Percentiles rank a stretch among this genome's conserved stretches.
Conservation (phyloP, 2,113 vertebrate species). For the Microtus ochrogaster region DNA sequence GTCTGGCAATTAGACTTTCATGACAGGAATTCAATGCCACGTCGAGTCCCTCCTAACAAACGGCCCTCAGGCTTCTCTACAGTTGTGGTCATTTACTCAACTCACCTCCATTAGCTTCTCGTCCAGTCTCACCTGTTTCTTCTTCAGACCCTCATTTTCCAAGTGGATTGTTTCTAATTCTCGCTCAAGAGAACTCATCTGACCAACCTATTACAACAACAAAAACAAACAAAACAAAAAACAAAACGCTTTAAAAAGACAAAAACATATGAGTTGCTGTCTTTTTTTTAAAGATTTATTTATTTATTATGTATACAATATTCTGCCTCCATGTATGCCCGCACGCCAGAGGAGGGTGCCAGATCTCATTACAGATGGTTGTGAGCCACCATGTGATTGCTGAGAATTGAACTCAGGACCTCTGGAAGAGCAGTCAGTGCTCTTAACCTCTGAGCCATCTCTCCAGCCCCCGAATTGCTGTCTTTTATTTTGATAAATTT, state of each 20-base stretch:
- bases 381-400: too few species aligned
- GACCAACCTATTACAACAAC: conserved; percentile 85
- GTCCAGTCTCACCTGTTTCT: conserved; percentile 90
- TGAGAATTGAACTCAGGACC: too few species aligned
- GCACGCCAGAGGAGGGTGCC: too few species aligned
- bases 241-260: conserved; percentile 37
- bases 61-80: conserved; percentile 35
- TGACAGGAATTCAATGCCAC: conserved; percentile 27
- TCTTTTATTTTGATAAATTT: conserved; percentile 41
- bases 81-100: conserved; percentile 4
- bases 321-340: too few species aligned
- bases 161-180: conserved; percentile 90
- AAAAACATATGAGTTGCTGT: background rate
- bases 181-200: conserved; percentile 86
- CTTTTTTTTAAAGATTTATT: background rate
- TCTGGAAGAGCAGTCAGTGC: too few species aligned
- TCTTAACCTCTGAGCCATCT: too few species aligned
- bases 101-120: conserved; percentile 92
- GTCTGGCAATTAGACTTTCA: background rate
- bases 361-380: too few species aligned
- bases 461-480: background rate
- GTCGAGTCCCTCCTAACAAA: conserved; percentile 48
- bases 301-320: too few species aligned
- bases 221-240: conserved; percentile 42
- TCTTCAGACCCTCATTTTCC: conserved; percentile 91